Evolutionary conservation across 2,888 invertebrate genomes (phyloP), one percentile per base, ranked within the genome.

Genomic region (Philaethria dido): DNA sequence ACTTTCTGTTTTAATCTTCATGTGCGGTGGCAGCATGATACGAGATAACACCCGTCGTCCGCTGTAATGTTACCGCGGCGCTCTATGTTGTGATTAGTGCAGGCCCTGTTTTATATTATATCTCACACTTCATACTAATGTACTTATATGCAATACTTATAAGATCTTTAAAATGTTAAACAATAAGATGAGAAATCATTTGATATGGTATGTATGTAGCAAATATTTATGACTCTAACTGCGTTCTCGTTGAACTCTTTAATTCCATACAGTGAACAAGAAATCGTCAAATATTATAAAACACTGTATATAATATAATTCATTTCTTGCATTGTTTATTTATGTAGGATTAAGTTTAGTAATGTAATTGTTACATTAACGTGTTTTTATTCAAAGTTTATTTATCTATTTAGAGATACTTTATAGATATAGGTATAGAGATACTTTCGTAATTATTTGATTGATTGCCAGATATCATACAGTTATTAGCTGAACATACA

Each of bases 1-100:
- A 89, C 91, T 92, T 92, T 91, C 89, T 85, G 88, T 87, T 89
- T 87, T 82, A 81, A 83, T 85, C 82, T 82, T 78, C 82, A 82
- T 84, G 84, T 84, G 83, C 79, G 64, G 73, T 71, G 67, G 72
- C 73, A 69, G 70, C 71, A 69, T 65, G 71, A 76, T 78, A 78
- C 77, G 74, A 78, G 72, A 77, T 78, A 76, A 75, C 75, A 66
- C 69, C 62, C 69, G 61, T 52, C 59, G 68, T 69, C 62, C 69
- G 66, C 59, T 42, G 60, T 50, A 57, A 55, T 55, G 64, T 48
- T 48, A 48, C 42, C 33, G 72, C 73, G 39, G 33, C 16, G 16
- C n/a, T 44, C 44, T 44, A 8, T 73, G 72, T 71, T 66, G 62
- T 75, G 76, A 80, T 81, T 79, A 77, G 72, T 73, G 70, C 69